Evolutionary conservation across 2,113 vertebrate genomes (phyloP).

Genomic region (Solea solea): DNA sequence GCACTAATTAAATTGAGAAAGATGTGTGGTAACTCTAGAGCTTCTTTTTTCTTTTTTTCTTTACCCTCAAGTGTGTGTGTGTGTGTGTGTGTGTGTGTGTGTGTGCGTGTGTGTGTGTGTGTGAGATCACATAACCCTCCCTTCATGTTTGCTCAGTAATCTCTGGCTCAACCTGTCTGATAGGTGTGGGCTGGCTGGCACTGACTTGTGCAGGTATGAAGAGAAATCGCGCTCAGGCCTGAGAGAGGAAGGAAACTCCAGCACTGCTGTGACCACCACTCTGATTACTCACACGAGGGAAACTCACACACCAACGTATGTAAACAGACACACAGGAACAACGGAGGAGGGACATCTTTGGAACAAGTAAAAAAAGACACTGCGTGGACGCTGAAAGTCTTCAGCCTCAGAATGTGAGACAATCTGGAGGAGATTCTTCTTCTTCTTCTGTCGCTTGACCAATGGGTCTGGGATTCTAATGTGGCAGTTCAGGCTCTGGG

Average conservation of each 20-base stretch:
- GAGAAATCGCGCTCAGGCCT: slow-evolving; percentile 24
- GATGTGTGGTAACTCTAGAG: neutral
- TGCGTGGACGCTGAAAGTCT: neutral
- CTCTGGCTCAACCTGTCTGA: slow-evolving; percentile 69
- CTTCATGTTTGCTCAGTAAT: slow-evolving; percentile 50
- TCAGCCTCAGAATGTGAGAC: slow-evolving; percentile 35
- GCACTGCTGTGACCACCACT: neutral
- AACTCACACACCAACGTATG: neutral
- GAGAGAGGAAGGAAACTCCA: slow-evolving; percentile 25
- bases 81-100: slow-evolving; percentile 9
- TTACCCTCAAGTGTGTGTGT: neutral
- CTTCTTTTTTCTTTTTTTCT: neutral
- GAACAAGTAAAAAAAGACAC: neutral
- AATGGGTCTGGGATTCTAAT: slow-evolving; percentile 70
- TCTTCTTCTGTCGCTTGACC: slow-evolving; percentile 27
- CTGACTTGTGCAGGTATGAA: slow-evolving; percentile 46
- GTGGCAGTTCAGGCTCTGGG: slow-evolving; percentile 64
- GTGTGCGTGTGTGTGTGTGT: slow-evolving; percentile 1
- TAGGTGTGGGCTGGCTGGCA: slow-evolving; percentile 53
- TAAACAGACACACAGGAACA: neutral
- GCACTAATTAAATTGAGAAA: neutral
- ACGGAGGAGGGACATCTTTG: neutral
- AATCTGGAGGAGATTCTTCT: slow-evolving; percentile 54
- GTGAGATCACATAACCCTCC: neutral
- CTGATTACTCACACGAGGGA: neutral